These are phyloP conservation scores for Orius laevigatus DNA, from an alignment of 1,140 invertebrate species.

Conservation along the genomic window DNA sequence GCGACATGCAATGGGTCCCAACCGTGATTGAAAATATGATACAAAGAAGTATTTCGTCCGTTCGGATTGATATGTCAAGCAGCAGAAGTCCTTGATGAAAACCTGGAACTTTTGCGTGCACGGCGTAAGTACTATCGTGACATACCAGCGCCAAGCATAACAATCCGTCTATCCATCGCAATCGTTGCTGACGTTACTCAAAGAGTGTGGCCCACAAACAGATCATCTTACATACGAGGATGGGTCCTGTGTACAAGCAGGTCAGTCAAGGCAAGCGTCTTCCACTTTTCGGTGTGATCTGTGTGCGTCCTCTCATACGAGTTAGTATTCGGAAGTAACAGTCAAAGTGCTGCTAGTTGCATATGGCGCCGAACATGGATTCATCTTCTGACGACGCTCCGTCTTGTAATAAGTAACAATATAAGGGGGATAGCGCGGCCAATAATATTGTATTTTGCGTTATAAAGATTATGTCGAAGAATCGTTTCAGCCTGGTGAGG, in stretches of 20 bases:
- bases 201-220: constrained; percentile 1
- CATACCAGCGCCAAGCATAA: background rate
- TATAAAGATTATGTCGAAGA: constrained; percentile 62
- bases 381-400: constrained; percentile 50
- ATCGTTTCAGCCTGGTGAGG: constrained; percentile 46
- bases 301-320: too few species aligned
- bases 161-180: constrained; percentile 4
- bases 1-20: background rate
- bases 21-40: constrained; percentile 12
- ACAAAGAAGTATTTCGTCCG: constrained; percentile 4
- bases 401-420: constrained; percentile 54
- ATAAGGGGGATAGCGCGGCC: constrained; percentile 49
- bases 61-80: constrained; percentile 10
- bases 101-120: background rate
- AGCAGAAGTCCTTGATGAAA: background rate
- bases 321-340: too few species aligned
- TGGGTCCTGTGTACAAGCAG: constrained; percentile 6
- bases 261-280: constrained; percentile 44
- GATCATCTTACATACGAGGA: background rate
- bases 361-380: too few species aligned
- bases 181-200: constrained; percentile 12
- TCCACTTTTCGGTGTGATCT: too few species aligned
- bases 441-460: constrained; percentile 55
- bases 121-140: background rate
- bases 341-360: too few species aligned